phyloP scores from a whole-genome alignment of 2,797 vertebrate species.

The Leptatherina wallacei region DNA sequence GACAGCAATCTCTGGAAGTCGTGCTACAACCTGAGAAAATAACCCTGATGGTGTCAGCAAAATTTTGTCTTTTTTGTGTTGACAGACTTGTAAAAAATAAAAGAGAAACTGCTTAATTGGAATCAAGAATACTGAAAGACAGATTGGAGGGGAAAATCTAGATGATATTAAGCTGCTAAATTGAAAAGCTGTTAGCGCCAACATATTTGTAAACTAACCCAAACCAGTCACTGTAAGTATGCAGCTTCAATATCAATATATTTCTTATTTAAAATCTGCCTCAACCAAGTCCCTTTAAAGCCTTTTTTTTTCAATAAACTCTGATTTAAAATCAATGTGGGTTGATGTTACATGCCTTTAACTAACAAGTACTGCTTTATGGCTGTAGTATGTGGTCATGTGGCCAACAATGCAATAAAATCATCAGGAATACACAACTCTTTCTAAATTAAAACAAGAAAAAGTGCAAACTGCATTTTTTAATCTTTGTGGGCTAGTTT shows the following conservation, averaged over 20 bases:
- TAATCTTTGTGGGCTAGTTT: no score
- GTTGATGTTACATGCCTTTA: not conserved
- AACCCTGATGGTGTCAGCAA: not conserved
- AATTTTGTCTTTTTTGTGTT: not conserved
- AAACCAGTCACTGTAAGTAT: not conserved
- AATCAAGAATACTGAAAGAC: not conserved
- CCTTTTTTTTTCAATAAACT: not conserved
- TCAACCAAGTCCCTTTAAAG: not conserved
- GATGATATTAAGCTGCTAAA: not conserved
- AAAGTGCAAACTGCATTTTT: not conserved
- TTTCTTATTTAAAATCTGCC: not conserved
- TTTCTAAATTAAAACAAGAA: not conserved
- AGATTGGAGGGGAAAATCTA: not conserved
- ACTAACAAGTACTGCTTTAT: no score
- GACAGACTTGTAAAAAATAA: not conserved
- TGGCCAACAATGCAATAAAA: not conserved
- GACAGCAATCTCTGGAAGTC: slow-evolving; percentile 1
- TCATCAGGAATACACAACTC: not conserved
- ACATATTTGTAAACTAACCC: no score
- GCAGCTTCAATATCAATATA: not conserved
- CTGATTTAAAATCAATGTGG: not conserved
- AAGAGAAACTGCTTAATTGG: not conserved
- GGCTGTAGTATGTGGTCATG: no score
- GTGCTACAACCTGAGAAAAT: not conserved
- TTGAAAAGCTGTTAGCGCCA: not conserved